A percentile compares a stretch with the other conserved stretches of the same genome.
phyloP scores from a whole-genome alignment of 2,797 vertebrate species.

The Acropternis orthonyx region DNA sequence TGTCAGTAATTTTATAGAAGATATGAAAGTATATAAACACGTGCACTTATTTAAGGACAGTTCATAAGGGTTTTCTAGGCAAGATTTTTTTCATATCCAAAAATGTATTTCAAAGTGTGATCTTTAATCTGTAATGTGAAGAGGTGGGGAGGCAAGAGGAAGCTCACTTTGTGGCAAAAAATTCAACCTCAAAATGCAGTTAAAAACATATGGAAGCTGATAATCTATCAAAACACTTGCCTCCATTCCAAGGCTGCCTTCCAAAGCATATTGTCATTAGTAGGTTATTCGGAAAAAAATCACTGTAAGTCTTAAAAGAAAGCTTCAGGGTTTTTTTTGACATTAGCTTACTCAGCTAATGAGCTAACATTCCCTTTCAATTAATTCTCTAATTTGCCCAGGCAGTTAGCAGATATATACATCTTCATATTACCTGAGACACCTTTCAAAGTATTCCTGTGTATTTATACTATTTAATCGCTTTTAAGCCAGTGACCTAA shows the following conservation, averaged over 20 bases:
- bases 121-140: background rate
- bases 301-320: background rate
- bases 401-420: constrained; percentile 11
- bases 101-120: background rate
- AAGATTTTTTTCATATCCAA: background rate
- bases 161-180: background rate
- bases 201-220: background rate
- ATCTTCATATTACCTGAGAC: constrained; percentile 9
- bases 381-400: constrained; percentile 52
- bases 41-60: background rate
- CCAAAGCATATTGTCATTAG: background rate
- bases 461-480: background rate
- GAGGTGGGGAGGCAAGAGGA: background rate
- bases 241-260: background rate
- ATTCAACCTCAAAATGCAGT: background rate
- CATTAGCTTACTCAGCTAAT: constrained; percentile 13
- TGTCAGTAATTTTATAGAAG: background rate
- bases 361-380: constrained; percentile 39
- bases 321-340: background rate
- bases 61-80: background rate
- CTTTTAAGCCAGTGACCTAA: background rate
- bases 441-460: constrained; percentile 21
- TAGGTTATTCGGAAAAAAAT: background rate
- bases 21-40: background rate
- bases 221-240: background rate